phyloP scores from a whole-genome alignment of 2,888 invertebrate species.

The Branchipolynoe longqiensis region DNA sequence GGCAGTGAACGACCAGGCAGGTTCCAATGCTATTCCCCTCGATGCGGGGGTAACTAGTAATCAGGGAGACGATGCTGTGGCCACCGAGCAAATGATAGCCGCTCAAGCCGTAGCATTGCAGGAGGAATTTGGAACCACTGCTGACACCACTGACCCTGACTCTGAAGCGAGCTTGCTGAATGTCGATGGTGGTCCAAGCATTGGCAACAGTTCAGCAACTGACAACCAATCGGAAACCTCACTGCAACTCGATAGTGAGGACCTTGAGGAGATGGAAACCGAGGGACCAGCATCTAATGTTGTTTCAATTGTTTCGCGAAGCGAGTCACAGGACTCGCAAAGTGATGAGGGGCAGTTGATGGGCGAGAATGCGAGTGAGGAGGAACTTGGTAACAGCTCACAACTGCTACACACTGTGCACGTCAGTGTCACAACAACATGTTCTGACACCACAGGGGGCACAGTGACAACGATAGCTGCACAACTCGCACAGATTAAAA shows the following conservation, averaged over 20 bases:
- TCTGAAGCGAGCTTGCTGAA: constrained; percentile 5
- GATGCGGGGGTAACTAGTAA: neutral
- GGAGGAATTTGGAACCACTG: neutral
- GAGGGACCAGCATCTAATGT: neutral
- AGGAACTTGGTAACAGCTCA: neutral
- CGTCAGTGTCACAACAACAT: constrained; percentile 34
- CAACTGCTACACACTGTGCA: neutral
- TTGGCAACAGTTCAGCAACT: neutral
- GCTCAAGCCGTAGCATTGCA: neutral
- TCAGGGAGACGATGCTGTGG: neutral
- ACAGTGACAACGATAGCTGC: constrained; percentile 64
- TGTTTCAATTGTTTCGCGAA: neutral
- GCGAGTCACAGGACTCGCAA: constrained; percentile 47
- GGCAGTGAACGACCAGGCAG: neutral
- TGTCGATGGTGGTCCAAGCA: constrained; percentile 3
- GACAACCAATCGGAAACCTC: constrained; percentile 48
- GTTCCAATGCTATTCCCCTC: neutral
- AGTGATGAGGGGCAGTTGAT: constrained; percentile 5
- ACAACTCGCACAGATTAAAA: constrained; percentile 68
- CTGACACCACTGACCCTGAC: constrained; percentile 12
- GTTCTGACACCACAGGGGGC: neutral
- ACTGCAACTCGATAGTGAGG: neutral
- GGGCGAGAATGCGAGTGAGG: neutral
- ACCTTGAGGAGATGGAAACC: neutral
- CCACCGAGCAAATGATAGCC: neutral